Conservation (phyloP, 1,140 invertebrate species). For the Neodiprion virginianus region DNA sequence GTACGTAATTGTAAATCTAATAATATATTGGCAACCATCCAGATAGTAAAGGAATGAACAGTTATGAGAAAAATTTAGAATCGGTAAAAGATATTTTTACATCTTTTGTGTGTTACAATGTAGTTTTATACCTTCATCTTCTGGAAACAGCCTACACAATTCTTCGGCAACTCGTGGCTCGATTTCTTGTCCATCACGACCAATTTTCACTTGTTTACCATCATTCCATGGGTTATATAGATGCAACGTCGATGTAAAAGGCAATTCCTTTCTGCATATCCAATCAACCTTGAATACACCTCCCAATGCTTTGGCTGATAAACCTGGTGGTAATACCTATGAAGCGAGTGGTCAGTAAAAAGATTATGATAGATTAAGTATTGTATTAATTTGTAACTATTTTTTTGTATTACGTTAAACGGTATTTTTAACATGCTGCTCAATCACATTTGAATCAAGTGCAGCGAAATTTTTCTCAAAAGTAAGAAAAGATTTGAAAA, state of each 20-base stretch:
- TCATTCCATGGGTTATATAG: constrained; percentile 99
- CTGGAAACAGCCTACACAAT: constrained; percentile 91
- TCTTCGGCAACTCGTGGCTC: constrained; percentile 94
- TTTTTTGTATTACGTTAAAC: neutral
- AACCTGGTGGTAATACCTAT: constrained; percentile 82
- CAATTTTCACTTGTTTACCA: constrained; percentile 98
- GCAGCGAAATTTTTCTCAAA: too few species aligned
- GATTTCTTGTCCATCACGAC: constrained; percentile 97
- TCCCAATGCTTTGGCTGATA: constrained; percentile 90
- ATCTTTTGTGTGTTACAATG: neutral
- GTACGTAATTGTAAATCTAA: too few species aligned
- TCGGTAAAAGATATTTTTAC: neutral
- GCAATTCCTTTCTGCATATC: constrained; percentile 94
- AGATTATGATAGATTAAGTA: too few species aligned
- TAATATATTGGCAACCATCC: too few species aligned
- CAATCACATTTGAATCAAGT: too few species aligned
- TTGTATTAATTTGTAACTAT: neutral
- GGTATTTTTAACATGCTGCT: neutral
- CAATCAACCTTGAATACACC: constrained; percentile 97
- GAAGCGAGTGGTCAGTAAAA: constrained; percentile 13
- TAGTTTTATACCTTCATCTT: constrained; percentile 76
- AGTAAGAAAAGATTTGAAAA: too few species aligned
- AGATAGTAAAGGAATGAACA: constrained; percentile 10
- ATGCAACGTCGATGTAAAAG: constrained; percentile 91
- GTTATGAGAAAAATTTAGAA: constrained; percentile 10